Percentiles rank a stretch among this genome's conserved stretches.
phyloP scores from a whole-genome alignment of 37 sponge, comb jelly and placozoan species.

The Axinella damicornis region DNA sequence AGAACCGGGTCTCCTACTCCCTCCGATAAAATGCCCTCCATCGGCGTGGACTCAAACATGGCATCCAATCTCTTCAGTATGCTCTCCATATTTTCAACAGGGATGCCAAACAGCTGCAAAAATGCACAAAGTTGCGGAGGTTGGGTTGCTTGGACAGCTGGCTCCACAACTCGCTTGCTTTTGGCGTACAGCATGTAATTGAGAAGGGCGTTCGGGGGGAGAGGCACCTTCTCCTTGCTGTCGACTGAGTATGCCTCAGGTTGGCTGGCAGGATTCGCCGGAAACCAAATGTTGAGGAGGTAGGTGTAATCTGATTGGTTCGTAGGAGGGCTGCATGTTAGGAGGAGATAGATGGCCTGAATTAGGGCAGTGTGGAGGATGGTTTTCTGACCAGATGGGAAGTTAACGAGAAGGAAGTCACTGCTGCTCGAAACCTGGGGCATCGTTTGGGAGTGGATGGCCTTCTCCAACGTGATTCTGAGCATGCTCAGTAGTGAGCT shows the following conservation, averaged over 20 bases:
- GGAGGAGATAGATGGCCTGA: conserved; percentile 45
- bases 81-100: conserved; percentile 12
- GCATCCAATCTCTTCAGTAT: conserved; percentile 32
- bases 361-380: conserved; percentile 37
- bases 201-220: conserved; percentile 20
- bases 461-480: conserved; percentile 36
- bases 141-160: not conserved
- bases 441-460: conserved; percentile 17
- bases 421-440: conserved; percentile 41
- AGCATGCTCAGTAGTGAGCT: conserved; percentile 50
- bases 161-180: not conserved
- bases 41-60: not conserved
- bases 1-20: conserved; percentile 1
- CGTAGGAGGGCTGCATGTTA: conserved; percentile 12
- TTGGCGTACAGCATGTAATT: conserved; percentile 5
- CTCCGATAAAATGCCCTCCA: not conserved
- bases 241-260: conserved; percentile 56
- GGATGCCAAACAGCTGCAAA: conserved; percentile 70
- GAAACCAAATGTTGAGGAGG: conserved; percentile 41
- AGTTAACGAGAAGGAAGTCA: conserved; percentile 35
- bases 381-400: conserved; percentile 35
- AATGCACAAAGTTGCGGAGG: conserved; percentile 27
- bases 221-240: conserved; percentile 3
- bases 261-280: not conserved
- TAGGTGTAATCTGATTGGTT: conserved; percentile 25